phyloP scores from a whole-genome alignment of 2,888 invertebrate genomes.

The Patella caerulea region DNA sequence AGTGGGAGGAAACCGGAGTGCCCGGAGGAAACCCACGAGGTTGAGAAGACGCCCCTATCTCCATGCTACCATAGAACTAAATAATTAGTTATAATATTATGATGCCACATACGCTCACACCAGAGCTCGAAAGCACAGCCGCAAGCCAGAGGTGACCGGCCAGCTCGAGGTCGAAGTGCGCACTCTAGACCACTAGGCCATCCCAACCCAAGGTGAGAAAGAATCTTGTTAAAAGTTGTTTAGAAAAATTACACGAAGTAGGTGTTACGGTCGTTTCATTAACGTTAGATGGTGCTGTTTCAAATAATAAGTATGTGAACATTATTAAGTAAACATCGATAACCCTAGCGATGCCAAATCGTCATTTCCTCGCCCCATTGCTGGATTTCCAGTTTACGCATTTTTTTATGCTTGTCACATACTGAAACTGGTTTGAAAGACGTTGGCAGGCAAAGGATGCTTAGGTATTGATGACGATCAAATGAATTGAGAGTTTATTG shows the following conservation, averaged over 20 bases:
- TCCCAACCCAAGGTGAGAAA: no score
- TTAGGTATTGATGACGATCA: no score
- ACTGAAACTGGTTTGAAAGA: not conserved
- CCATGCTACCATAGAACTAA: no score
- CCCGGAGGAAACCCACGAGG: no score
- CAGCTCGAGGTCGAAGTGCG: no score
- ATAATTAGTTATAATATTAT: no score
- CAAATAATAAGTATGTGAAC: not conserved
- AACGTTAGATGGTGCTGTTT: not conserved
- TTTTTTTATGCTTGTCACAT: slow-evolving; percentile 14
- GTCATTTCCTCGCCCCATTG: not conserved
- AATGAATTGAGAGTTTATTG: not conserved
- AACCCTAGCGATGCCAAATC: slow-evolving; percentile 9
- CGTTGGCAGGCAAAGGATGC: not conserved
- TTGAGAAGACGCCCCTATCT: no score
- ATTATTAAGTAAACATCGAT: not conserved
- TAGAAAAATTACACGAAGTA: not conserved
- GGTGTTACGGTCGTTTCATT: not conserved
- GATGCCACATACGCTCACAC: no score
- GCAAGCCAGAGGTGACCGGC: no score
- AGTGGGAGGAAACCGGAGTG: no score
- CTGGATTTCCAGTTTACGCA: not conserved
- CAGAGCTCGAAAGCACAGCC: no score
- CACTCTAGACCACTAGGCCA: no score
- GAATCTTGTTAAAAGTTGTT: slow-evolving; percentile 2